Evolutionary conservation across 2,113 vertebrate species (phyloP).

Genomic region (Podocnemis expansa): DNA sequence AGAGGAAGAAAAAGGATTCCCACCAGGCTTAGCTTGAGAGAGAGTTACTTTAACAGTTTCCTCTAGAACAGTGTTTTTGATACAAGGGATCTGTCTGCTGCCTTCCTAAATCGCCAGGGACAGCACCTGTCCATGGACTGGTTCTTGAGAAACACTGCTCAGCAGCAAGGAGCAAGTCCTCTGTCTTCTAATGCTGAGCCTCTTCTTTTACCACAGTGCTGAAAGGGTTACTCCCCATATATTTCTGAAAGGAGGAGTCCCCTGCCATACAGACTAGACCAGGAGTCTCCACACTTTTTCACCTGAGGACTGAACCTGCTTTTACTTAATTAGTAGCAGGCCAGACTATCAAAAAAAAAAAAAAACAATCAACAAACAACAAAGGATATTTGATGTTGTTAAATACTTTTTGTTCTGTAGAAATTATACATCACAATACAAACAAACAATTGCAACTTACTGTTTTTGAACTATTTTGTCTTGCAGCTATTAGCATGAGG

Average conservation of each 20-base stretch:
- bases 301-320: no score
- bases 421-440: no score
- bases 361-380: no score
- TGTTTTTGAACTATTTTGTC: no score
- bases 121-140: not conserved
- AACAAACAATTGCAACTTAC: no score
- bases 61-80: not conserved
- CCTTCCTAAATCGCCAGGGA: not conserved
- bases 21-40: not conserved
- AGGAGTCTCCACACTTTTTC: no score
- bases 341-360: no score
- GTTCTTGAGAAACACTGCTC: not conserved
- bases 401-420: no score
- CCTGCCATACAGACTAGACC: not conserved
- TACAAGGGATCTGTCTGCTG: not conserved
- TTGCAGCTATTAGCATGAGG: no score
- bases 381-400: no score
- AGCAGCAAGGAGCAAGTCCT: not conserved
- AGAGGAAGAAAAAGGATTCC: not conserved
- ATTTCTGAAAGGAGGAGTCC: not conserved
- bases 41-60: not conserved
- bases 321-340: no score
- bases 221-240: not conserved
- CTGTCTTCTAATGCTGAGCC: not conserved
- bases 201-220: not conserved